Percentiles rank a stretch among this genome's conserved stretches.
Conservation (phyloP, 1,140 invertebrate species). For the Marisa cornuarietis region DNA sequence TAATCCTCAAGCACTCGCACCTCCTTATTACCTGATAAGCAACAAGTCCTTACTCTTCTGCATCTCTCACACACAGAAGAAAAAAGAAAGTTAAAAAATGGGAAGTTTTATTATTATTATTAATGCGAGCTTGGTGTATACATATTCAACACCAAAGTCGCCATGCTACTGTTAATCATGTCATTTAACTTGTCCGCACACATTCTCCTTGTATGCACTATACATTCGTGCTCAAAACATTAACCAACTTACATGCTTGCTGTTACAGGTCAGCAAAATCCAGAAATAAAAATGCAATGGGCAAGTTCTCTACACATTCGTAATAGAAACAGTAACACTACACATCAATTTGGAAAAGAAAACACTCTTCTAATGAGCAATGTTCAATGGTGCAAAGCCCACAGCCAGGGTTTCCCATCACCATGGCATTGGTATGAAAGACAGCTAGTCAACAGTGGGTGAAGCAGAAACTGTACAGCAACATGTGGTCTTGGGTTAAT, state of each 20-base stretch:
- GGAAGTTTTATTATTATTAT: too few species aligned
- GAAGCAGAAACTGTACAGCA: constrained; percentile 2
- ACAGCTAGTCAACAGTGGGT: constrained; percentile 1
- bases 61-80: too few species aligned
- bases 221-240: background rate
- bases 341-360: background rate
- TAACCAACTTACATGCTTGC: background rate
- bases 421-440: constrained; percentile 9
- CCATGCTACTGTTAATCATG: too few species aligned
- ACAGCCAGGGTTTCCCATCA: background rate
- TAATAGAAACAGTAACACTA: background rate
- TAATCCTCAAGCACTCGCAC: too few species aligned
- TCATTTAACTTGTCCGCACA: too few species aligned
- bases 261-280: background rate
- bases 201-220: background rate
- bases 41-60: too few species aligned
- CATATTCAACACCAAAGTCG: too few species aligned
- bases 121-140: too few species aligned
- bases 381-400: background rate
- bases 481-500: background rate
- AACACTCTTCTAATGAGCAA: constrained; percentile 5
- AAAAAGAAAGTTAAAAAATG: too few species aligned
- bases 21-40: too few species aligned
- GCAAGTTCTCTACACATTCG: background rate
- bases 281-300: background rate